A percentile compares a stretch with the other conserved stretches of the same genome.
Evolutionary conservation across 2,888 invertebrate species (phyloP).

Genomic region (Oligia fasciuncula): DNA sequence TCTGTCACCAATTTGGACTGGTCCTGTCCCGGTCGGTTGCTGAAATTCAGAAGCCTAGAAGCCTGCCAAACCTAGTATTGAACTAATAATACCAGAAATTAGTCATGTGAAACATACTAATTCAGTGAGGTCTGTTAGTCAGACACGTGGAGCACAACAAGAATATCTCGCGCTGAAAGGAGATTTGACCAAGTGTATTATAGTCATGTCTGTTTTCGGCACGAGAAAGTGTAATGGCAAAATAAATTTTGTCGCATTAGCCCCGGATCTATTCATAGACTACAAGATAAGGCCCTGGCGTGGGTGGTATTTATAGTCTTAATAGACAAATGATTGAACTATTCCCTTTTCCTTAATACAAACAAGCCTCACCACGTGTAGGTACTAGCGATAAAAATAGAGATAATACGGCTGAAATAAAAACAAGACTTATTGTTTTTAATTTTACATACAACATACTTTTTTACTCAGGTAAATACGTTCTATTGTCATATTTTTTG

Average conservation of each 20-base stretch:
- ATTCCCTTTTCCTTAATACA: slow-evolving; percentile 8
- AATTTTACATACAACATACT: slow-evolving; percentile 13
- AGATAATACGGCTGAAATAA: slow-evolving; percentile 14
- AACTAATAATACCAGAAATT: too few species aligned
- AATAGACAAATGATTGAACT: background rate
- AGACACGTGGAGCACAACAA: background rate
- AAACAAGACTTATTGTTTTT: slow-evolving; percentile 32
- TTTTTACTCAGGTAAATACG: slow-evolving; percentile 32
- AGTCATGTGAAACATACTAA: background rate
- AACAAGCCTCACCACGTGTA: slow-evolving; percentile 23
- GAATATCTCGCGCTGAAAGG: background rate
- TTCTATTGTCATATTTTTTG: slow-evolving; percentile 47
- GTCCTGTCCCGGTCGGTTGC: too few species aligned
- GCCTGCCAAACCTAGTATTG: background rate
- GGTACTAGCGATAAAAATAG: slow-evolving; percentile 13
- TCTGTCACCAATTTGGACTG: background rate
- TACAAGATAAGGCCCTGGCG: background rate
- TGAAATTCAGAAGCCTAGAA: background rate
- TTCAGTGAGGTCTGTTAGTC: background rate
- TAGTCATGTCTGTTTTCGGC: background rate
- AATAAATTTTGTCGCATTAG: background rate
- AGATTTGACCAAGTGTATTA: background rate
- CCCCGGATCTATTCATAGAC: background rate
- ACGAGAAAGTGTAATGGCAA: background rate
- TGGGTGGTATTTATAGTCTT: slow-evolving; percentile 1